These are phyloP conservation scores for Megastigmus dorsalis DNA, from an alignment of 2,888 invertebrate genomes.

Conservation along the genomic window DNA sequence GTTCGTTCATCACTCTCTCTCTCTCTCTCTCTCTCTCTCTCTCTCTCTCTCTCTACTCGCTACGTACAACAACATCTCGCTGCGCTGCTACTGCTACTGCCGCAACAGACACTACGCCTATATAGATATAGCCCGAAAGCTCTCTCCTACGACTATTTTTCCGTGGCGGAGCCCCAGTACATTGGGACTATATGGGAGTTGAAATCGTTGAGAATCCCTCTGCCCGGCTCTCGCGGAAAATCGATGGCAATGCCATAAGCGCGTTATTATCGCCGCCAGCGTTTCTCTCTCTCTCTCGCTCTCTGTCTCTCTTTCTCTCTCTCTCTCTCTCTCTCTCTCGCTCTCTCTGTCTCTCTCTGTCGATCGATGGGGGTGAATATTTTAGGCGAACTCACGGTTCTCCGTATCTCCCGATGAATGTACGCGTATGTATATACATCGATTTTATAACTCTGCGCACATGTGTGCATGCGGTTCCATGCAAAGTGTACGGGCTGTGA, in stretches of 20 bases:
- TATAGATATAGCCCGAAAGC: too few species aligned
- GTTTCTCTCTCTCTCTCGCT: neutral
- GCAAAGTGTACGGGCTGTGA: too few species aligned
- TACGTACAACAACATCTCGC: too few species aligned
- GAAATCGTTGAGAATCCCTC: neutral
- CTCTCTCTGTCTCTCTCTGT: neutral
- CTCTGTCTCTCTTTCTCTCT: neutral
- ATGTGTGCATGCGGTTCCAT: too few species aligned
- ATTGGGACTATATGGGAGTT: neutral
- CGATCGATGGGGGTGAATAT: conserved; percentile 40
- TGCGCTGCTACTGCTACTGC: too few species aligned
- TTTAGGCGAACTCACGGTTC: conserved; percentile 41
- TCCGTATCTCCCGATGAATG: too few species aligned
- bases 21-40: neutral
- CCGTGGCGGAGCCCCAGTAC: too few species aligned
- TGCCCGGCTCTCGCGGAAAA: neutral
- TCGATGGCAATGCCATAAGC: conserved; percentile 38
- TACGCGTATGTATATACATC: neutral
- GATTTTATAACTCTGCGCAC: too few species aligned
- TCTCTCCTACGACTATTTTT: too few species aligned
- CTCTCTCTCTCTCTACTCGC: neutral
- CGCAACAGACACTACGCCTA: too few species aligned
- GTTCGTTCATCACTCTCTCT: too few species aligned
- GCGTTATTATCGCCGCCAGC: conserved; percentile 22
- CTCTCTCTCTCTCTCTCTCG: neutral